Conservation (phyloP, 1,140 invertebrate genomes). For the Glossosoma conforme region DNA sequence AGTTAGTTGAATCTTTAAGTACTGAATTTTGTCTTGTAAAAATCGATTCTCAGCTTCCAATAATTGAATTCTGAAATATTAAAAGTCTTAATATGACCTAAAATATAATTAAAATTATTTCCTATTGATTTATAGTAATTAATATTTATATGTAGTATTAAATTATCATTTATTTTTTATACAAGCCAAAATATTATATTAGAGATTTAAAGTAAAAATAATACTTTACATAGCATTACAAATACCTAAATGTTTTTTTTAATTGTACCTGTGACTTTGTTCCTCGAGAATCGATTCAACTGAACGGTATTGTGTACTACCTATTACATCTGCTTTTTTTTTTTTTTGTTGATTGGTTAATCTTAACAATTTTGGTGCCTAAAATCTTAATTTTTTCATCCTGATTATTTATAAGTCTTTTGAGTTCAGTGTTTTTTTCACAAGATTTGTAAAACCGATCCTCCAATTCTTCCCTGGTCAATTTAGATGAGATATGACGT, state of each 20-base stretch:
- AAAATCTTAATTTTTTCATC: slow-evolving; percentile 18
- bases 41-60: neutral
- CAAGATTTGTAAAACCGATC: slow-evolving; percentile 6
- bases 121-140: neutral
- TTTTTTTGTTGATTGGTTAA: slow-evolving; percentile 14
- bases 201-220: neutral
- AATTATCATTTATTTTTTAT: neutral
- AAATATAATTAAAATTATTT: slow-evolving; percentile 1
- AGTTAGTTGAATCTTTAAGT: slow-evolving; percentile 9
- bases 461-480: slow-evolving; percentile 15
- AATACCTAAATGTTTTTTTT: slow-evolving; percentile 8
- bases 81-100: neutral
- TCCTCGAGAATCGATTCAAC: slow-evolving; percentile 5
- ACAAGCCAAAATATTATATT: neutral
- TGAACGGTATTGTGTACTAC: neutral
- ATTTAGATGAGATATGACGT: slow-evolving; percentile 10
- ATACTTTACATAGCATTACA: neutral
- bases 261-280: no score
- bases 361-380: slow-evolving; percentile 13
- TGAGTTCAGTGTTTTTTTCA: slow-evolving; percentile 14
- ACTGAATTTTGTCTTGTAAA: neutral
- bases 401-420: slow-evolving; percentile 6
- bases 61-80: slow-evolving; percentile 4
- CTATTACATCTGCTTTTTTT: neutral
- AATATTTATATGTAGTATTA: slow-evolving; percentile 2